phyloP scores from a whole-genome alignment of 2,113 vertebrate genomes.

The Trematocara zebra region DNA sequence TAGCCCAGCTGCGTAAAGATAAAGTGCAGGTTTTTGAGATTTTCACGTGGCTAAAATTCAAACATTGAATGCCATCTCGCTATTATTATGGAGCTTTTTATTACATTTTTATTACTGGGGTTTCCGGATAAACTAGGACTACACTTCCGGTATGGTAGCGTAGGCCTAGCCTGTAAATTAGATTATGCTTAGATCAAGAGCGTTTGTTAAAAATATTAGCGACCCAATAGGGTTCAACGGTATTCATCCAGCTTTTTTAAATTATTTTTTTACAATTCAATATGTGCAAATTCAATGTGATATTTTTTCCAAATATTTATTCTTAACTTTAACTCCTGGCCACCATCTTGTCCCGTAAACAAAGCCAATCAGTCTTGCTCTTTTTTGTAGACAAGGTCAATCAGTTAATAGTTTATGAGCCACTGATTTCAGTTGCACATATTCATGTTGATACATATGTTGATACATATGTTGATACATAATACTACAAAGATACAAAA shows the following conservation, averaged over 20 bases:
- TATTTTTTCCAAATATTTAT: neutral
- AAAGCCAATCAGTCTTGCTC: neutral
- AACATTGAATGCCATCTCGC: accelerated
- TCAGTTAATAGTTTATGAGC: neutral
- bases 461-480: no score
- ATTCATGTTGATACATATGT: no score
- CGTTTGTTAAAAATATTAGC: neutral
- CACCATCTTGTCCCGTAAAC: neutral
- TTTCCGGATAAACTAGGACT: neutral
- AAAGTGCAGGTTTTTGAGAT: neutral
- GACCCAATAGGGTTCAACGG: accelerated
- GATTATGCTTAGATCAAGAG: neutral
- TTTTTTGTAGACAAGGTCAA: neutral
- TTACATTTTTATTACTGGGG: neutral
- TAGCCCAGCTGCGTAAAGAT: neutral
- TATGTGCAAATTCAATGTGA: accelerated
- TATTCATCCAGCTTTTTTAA: neutral
- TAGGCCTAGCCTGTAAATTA: accelerated
- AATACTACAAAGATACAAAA: neutral
- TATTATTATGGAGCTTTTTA: neutral
- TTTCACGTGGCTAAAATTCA: neutral
- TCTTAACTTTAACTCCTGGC: neutral
- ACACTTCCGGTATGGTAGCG: neutral
- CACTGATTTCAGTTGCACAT: accelerated
- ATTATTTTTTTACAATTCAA: neutral